Evolutionary conservation across 2,797 vertebrate genomes (phyloP), one percentile per base, ranked within the genome.

Genomic region (Leptatherina wallacei): DNA sequence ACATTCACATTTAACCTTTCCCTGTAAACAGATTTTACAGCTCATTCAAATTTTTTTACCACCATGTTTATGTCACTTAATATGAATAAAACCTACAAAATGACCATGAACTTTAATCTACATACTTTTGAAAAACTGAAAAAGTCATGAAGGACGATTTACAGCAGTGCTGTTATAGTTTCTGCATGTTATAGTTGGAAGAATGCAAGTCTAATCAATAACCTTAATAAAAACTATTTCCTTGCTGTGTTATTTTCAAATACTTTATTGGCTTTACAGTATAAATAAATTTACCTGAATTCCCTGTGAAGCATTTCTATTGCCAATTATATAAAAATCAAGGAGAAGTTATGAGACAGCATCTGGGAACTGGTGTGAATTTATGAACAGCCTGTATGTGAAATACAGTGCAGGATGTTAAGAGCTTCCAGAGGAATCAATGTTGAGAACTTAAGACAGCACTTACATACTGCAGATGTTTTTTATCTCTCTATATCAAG

Each of bases 351-450:
- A 10, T 22, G 27, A 56, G 9, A 38, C 10, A 14, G 10, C 35
- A 55, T 38, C 52, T 36, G n/a, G 16, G 3, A 42, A 61, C 9
- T 22, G 30, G 4, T 49, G n/a, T 5, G 6, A 75, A 68, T 64
- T 22, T 40, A 35, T 58, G 51, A 54, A 27, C 8, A 55, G 47
- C 30, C 18, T 58, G 54, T 32, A 38, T 29, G 3, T 12, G 6
- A 72, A 30, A 52, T 4, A n/a, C 33, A 55, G 13, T 14, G 38
- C 8, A 5, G 32, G 30, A 35, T 35, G 59, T 47, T 55, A 61
- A 6, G n/a, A 64, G 61, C 30, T 32, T 12, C 22, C 20, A 69
- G 61, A 77, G 77, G 71, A 72, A 71, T 61, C 68, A 12, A 71
- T 24, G 42, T 2, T 16, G 44, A 55, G n/a, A 24, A 32, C 36